Base-by-base conservation (phyloP, 2,113 vertebrate species). In the Fregetta grallaria region DNA sequence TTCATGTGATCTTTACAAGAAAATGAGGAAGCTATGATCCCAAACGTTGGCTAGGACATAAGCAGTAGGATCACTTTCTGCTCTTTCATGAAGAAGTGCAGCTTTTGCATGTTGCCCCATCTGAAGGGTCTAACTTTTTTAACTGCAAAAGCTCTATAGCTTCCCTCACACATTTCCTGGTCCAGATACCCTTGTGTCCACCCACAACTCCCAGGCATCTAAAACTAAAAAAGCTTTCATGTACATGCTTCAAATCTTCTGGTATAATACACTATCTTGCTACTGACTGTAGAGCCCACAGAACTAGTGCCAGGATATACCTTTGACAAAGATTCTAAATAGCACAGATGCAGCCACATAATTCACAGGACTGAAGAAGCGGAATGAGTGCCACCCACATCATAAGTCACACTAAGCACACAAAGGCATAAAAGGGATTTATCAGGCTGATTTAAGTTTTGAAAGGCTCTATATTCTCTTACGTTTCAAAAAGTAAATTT, bases 351-450 rank as follows among this genome's bases (percentile, higher is more conserved):
- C 21, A 52, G 44, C 30, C 20, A 6, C 0, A 2, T n/a, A 68
- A 62, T 49, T 65, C 32, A 73, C 2, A 23, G 30, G n/a, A 55
- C 34, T n/a, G 25, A 55, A 50, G 61, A 34, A 52, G 13, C 0
- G 2, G 27, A 77, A 25, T 1, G 3, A 91, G 15, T 6, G 3
- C 10, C 22, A 53, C 21, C 27, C 18, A 13, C 4, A 2, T 3
- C 34, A 0, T 53, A 34, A 78, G 25, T 81, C 56, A 47, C 7
- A 10, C 19, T 42, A 9, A 15, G 29, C 19, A 47, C 29, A 36
- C 1, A 63, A 79, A 79, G 13, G 5, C n/a, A n/a, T 49, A 38
- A 30, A 53, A 85, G 15, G 26, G 17, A 59, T 50, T 49, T 3
- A 20, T 34, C 8, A 8, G 20, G 13, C 45, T 42, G 21, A 75